Evolutionary conservation across 2,797 vertebrate genomes (phyloP).

Genomic region (Phataginus tricuspis): DNA sequence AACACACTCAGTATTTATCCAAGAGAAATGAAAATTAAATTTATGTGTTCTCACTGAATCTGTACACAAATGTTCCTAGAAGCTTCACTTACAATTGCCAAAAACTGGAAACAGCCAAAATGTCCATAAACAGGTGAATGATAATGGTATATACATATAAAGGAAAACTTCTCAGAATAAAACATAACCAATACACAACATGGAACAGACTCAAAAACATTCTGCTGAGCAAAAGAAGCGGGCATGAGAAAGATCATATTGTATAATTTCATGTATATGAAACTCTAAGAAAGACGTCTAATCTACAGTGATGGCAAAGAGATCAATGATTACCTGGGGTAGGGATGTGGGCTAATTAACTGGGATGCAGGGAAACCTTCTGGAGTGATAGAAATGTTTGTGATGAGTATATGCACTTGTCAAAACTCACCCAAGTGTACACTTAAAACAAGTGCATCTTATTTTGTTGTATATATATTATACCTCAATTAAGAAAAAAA

Average conservation of each 20-base stretch:
- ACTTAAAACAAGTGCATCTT: background rate
- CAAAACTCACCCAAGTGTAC: background rate
- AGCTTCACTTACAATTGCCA: background rate
- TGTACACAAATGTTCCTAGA: background rate
- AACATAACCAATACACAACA: background rate
- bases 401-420: background rate
- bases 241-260: background rate
- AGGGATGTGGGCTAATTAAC: background rate
- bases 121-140: background rate
- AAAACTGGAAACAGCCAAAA: background rate
- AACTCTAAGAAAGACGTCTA: background rate
- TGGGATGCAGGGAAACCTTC: background rate
- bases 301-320: background rate
- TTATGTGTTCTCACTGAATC: background rate
- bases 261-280: background rate
- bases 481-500: slow-evolving; percentile 1
- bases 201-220: background rate
- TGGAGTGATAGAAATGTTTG: background rate
- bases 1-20: background rate
- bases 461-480: background rate
- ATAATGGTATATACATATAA: background rate
- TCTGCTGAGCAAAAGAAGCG: background rate
- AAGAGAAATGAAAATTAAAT: background rate
- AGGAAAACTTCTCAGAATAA: background rate
- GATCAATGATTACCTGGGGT: background rate